Evolutionary conservation across 1,140 invertebrate genomes (phyloP).

Genomic region (Drosophila paulistorum): DNA sequence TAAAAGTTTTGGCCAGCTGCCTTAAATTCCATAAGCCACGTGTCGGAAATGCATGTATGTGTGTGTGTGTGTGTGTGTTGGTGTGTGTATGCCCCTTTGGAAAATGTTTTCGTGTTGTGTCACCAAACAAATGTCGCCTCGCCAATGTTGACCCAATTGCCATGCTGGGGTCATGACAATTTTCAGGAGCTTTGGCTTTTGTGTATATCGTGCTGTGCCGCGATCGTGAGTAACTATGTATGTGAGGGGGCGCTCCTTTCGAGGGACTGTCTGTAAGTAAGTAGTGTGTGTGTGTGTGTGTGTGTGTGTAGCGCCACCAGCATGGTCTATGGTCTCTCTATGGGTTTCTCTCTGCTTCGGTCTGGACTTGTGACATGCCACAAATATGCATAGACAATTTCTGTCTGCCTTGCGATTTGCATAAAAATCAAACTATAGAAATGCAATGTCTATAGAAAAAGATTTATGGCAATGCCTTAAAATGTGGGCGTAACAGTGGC

Average conservation of each 20-base stretch:
- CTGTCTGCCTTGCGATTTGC: constrained; percentile 68
- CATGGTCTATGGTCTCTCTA: constrained; percentile 19
- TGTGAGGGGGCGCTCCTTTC: constrained; percentile 21
- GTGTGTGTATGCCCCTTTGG: not conserved
- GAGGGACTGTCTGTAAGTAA: not conserved
- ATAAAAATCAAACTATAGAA: constrained; percentile 74
- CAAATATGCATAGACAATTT: constrained; percentile 59
- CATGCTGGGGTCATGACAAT: constrained; percentile 76
- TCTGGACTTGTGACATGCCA: constrained; percentile 16
- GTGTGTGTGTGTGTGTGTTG: not conserved
- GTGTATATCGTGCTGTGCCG: constrained; percentile 61
- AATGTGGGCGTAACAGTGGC: constrained; percentile 47
- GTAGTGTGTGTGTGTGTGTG: not conserved
- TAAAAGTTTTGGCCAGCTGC: constrained; percentile 51
- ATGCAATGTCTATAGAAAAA: constrained; percentile 54
- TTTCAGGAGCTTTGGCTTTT: constrained; percentile 73
- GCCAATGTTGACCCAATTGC: constrained; percentile 72
- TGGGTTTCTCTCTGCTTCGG: not conserved
- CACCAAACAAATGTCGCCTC: constrained; percentile 70
- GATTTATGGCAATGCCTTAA: constrained; percentile 64
- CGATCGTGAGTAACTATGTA: constrained; percentile 62
- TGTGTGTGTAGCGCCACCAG: constrained; percentile 34
- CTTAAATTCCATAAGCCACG: constrained; percentile 57
- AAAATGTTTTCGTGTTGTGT: constrained; percentile 64
- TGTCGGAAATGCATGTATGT: constrained; percentile 52